Base-by-base conservation (phyloP, 2,888 invertebrate genomes). In the Tyria jacobaeae region DNA sequence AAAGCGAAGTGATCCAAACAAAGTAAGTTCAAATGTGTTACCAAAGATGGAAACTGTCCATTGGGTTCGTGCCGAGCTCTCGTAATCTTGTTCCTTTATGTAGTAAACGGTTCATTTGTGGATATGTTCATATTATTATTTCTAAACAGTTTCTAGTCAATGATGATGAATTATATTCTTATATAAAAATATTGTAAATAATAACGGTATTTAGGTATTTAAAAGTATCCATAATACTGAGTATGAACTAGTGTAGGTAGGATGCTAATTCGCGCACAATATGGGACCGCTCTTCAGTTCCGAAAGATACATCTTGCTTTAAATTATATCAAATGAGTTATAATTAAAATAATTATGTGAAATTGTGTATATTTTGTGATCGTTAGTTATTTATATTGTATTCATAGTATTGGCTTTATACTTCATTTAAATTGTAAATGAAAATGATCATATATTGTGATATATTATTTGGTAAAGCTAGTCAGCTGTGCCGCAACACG, bases 401-500 rank as follows among this genome's bases (percentile, higher is more conserved):
- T 73, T 67, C 65, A 65, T 78, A 68, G 63, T 78, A 77, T 75
- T 71, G 71, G 79, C 73, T 75, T 78, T 80, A 54, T 71, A 76
- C 76, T 76, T 77, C 58, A 73, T 75, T 75, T 76, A 68, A 78
- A 80, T 78, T 76, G 76, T 79, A 70, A 76, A 81, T 78, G 77
- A 71, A 78, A 69, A 72, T 73, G 79, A 81, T 77, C 86, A 90
- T 89, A 87, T 75, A 73, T 89, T 90, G 92, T 92, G 91, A 92
- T 91, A 91, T 86, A 78, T 87, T 78, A 85, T 85, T 87, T 85
- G 87, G 86, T 88, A 87, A 86, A 87, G 92, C 93, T 93, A 93
- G 93, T 93, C 93, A 93, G 90, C 89, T 85, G 92, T 89, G 92
- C 92, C 91, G 92, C 92, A 81, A 88, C 92, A 91, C 92, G 93